Conservation (phyloP, 1,140 invertebrate species). For the Cydia amplana region DNA sequence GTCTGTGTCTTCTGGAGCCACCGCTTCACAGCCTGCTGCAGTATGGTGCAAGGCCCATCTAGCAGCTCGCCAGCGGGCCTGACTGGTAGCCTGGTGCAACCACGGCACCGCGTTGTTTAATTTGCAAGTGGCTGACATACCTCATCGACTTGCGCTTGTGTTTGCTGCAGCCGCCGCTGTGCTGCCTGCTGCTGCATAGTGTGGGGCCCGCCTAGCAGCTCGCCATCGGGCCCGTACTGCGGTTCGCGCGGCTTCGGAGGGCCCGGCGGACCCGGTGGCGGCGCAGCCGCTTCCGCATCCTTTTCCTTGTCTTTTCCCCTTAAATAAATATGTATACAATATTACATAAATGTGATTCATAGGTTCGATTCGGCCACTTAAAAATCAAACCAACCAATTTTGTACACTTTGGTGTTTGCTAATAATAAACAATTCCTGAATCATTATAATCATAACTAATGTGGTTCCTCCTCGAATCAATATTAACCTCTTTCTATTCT, state of each 20-base stretch:
- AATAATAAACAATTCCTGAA: too few species aligned
- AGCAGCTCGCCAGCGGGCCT: background rate
- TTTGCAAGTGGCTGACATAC: slow-evolving; percentile 78
- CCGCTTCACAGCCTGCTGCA: background rate
- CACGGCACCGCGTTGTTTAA: too few species aligned
- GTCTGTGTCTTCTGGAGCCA: too few species aligned
- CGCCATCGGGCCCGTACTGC: slow-evolving; percentile 84
- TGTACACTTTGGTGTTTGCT: too few species aligned
- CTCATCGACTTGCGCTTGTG: slow-evolving; percentile 98
- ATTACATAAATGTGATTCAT: background rate
- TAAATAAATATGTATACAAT: background rate
- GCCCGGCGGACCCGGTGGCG: slow-evolving; percentile 56
- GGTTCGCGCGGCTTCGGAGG: slow-evolving; percentile 80
- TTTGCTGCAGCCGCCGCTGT: slow-evolving; percentile 96
- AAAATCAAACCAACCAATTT: too few species aligned
- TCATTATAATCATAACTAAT: too few species aligned
- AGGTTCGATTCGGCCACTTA: too few species aligned
- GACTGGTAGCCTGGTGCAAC: slow-evolving; percentile 13
- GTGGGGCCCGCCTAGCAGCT: slow-evolving; percentile 89
- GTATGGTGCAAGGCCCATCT: background rate
- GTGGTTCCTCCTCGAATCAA: too few species aligned
- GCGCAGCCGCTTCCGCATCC: slow-evolving; percentile 6
- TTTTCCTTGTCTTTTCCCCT: slow-evolving; percentile 17
- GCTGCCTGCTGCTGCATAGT: slow-evolving; percentile 94
- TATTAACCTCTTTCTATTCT: too few species aligned